phyloP scores from a whole-genome alignment of 2,888 invertebrate species.

The Limulus polyphemus region DNA sequence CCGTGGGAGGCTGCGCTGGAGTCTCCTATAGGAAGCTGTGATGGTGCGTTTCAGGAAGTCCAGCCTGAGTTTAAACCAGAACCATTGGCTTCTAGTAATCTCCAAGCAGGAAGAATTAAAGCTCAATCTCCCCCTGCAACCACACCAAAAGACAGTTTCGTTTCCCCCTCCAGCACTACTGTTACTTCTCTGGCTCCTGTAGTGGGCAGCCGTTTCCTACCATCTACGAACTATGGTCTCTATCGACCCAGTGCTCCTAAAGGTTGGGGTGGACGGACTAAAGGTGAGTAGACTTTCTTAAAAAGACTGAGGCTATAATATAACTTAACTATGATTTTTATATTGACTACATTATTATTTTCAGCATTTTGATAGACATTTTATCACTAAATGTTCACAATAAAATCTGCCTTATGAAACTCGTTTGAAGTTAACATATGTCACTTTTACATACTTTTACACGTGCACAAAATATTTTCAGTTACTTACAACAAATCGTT shows the following conservation, averaged over 20 bases:
- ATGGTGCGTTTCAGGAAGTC: slow-evolving; percentile 50
- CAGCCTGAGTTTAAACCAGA: slow-evolving; percentile 4
- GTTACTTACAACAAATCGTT: no score
- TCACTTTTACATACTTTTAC: no score
- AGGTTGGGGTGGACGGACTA: slow-evolving; percentile 38
- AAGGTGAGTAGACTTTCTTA: neutral
- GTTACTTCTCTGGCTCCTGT: slow-evolving; percentile 6
- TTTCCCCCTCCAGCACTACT: slow-evolving; percentile 2
- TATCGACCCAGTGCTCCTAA: slow-evolving; percentile 42
- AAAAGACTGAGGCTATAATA: no score
- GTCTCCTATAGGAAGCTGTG: slow-evolving; percentile 49
- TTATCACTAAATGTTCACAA: no score
- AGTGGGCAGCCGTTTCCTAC: no score
- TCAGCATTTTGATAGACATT: no score
- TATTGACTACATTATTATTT: no score
- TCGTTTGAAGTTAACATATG: no score
- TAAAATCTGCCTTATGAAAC: no score
- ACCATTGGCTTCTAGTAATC: slow-evolving; percentile 28
- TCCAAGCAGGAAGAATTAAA: slow-evolving; percentile 20
- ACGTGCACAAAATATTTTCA: no score
- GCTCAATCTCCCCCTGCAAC: slow-evolving; percentile 28
- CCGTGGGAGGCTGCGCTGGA: slow-evolving; percentile 61
- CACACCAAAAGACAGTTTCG: slow-evolving; percentile 1
- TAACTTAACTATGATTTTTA: no score
- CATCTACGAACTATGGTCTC: slow-evolving; percentile 31